phyloP scores from a whole-genome alignment of 2,888 invertebrate species.

The Eupithecia vulgata region DNA sequence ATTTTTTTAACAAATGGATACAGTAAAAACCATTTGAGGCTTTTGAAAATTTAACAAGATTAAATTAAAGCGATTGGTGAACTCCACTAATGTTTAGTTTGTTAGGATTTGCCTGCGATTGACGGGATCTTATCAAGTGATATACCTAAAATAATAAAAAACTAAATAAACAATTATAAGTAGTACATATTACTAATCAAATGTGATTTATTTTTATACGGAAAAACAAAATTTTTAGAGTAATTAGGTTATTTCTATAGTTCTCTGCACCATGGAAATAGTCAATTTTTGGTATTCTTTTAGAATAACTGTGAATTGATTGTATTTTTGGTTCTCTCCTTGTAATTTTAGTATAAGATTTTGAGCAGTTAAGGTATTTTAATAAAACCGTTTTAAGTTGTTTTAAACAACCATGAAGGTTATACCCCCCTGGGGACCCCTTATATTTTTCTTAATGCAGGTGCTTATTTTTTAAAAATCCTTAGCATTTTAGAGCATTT shows the following conservation, averaged over 20 bases:
- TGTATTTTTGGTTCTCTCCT: conserved; percentile 7
- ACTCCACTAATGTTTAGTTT: not conserved
- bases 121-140: conserved; percentile 37
- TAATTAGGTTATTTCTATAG: conserved; percentile 9
- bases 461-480: conserved; percentile 67
- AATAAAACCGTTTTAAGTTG: conserved; percentile 11
- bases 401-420: conserved; percentile 6
- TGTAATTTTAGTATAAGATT: conserved; percentile 7
- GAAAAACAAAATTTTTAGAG: conserved; percentile 45
- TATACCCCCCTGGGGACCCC: not conserved
- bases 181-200: conserved; percentile 47
- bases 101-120: conserved; percentile 40
- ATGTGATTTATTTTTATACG: conserved; percentile 61
- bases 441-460: conserved; percentile 43
- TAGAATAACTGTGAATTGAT: not conserved
- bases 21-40: not conserved
- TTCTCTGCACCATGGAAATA: not conserved
- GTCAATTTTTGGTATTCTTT: not conserved
- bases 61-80: conserved; percentile 18
- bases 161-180: conserved; percentile 29
- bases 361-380: conserved; percentile 11
- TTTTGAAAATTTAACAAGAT: conserved; percentile 8
- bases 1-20: not conserved
- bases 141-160: conserved; percentile 29
- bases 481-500: conserved; percentile 81